phyloP scores from a whole-genome alignment of 2,113 vertebrate genomes.

The Poicephalus gulielmi region DNA sequence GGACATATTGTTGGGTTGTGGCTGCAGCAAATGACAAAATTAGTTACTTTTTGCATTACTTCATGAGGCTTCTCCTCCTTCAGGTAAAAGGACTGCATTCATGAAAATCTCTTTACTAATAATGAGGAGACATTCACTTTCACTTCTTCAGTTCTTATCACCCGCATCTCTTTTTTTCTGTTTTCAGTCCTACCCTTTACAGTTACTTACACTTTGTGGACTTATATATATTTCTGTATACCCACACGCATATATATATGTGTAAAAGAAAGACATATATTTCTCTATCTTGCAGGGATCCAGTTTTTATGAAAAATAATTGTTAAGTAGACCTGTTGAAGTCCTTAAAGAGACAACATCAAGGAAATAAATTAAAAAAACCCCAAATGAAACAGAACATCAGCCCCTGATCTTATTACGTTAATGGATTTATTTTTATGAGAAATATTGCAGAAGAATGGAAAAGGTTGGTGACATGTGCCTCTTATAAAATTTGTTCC shows the following conservation, averaged over 20 bases:
- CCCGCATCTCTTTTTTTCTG: not conserved
- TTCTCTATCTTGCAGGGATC: not conserved
- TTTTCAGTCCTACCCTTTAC: not conserved
- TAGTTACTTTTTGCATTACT: not conserved
- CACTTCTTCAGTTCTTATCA: not conserved
- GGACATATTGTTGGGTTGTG: not conserved
- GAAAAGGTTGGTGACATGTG: not conserved
- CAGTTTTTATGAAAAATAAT: not conserved
- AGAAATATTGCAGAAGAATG: not conserved
- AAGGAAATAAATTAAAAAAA: not conserved
- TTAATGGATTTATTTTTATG: not conserved
- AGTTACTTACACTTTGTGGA: not conserved
- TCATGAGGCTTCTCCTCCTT: not conserved
- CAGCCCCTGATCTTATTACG: not conserved
- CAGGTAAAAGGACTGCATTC: not conserved
- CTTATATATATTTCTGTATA: not conserved
- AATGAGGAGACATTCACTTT: not conserved
- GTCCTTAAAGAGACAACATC: not conserved
- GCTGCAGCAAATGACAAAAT: not conserved
- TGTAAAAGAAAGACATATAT: not conserved
- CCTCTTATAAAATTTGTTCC: not conserved
- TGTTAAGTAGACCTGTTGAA: not conserved
- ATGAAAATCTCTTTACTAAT: not conserved
- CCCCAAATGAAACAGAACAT: not conserved
- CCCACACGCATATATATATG: accelerated